Percentiles rank a stretch among this genome's conserved stretches.
Evolutionary conservation across 2,888 invertebrate genomes (phyloP).

Genomic region (Cancer borealis): DNA sequence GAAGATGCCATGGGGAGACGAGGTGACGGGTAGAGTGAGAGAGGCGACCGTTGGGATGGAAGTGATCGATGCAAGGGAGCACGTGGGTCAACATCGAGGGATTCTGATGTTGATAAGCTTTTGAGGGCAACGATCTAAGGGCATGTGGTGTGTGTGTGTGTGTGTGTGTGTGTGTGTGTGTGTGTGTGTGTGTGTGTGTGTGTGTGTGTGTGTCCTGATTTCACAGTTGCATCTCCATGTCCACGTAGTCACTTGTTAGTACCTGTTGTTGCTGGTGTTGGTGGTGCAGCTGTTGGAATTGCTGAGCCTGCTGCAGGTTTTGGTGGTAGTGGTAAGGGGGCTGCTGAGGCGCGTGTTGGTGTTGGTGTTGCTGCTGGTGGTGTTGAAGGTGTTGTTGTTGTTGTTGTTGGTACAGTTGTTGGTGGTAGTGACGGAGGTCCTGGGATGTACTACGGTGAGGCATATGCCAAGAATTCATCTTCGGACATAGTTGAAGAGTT

Average conservation of each 20-base stretch:
- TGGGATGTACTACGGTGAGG: conserved; percentile 53
- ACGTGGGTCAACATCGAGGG: neutral
- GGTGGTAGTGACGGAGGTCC: conserved; percentile 33
- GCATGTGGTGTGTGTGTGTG: conserved; percentile 16
- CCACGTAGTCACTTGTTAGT: neutral
- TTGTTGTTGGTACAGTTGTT: conserved; percentile 27
- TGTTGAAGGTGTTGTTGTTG: conserved; percentile 22
- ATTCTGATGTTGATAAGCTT: neutral
- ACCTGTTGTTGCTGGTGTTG: conserved; percentile 59
- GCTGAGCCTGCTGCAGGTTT: conserved; percentile 7
- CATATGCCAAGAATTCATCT: conserved; percentile 69
- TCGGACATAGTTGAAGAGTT: conserved; percentile 62
- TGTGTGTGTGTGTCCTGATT: conserved; percentile 38
- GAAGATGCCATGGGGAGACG: neutral
- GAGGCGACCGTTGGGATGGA: neutral
- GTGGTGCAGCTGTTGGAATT: conserved; percentile 5
- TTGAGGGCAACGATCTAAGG: neutral
- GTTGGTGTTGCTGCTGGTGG: neutral
- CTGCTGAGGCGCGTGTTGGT: neutral
- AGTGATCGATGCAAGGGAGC: neutral
- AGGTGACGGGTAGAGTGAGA: neutral
- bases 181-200: conserved; percentile 32
- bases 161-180: conserved; percentile 45
- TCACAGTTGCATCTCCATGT: neutral
- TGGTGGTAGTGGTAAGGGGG: conserved; percentile 49